Evolutionary conservation across 2,113 vertebrate species (phyloP).

Genomic region (Amblyornis subalaris): DNA sequence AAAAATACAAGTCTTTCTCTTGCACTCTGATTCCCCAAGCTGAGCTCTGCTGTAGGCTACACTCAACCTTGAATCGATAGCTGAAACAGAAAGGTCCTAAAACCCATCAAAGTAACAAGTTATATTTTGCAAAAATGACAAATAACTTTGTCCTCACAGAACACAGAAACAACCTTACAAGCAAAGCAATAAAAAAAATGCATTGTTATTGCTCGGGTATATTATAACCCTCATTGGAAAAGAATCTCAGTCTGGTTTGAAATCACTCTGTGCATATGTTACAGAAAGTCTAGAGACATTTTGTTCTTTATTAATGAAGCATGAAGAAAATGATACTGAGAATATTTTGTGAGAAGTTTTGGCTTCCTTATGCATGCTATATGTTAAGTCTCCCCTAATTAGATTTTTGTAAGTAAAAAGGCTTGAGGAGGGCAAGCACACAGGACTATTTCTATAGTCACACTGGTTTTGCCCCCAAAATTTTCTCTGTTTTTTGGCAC

Average conservation of each 20-base stretch:
- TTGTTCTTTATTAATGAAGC: conserved; percentile 65
- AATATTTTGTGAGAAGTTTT: background rate
- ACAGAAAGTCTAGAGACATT: conserved; percentile 46
- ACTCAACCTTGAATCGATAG: conserved; percentile 50
- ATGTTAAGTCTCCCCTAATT: conserved; percentile 4
- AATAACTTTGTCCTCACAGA: conserved; percentile 52
- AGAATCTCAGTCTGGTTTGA: conserved; percentile 42
- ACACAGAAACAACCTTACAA: conserved; percentile 46
- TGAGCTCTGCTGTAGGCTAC: conserved; percentile 45
- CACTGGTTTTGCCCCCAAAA: background rate
- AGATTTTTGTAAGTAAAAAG: background rate
- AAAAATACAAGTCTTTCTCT: background rate
- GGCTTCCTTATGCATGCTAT: background rate
- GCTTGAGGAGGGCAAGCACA: background rate
- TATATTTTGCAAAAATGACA: conserved; percentile 48
- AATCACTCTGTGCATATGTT: conserved; percentile 61
- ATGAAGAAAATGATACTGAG: conserved; percentile 21
- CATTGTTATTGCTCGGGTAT: conserved; percentile 48
- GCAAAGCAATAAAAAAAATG: conserved; percentile 42
- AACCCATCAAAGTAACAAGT: conserved; percentile 46
- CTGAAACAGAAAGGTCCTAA: conserved; percentile 43
- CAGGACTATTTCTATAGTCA: background rate
- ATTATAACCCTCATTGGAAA: conserved; percentile 56
- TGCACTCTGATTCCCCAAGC: background rate
- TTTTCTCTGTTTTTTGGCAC: background rate